These are phyloP conservation scores for Danaus plexippus DNA, from an alignment of 1,140 invertebrate genomes.

Conservation along the genomic window DNA sequence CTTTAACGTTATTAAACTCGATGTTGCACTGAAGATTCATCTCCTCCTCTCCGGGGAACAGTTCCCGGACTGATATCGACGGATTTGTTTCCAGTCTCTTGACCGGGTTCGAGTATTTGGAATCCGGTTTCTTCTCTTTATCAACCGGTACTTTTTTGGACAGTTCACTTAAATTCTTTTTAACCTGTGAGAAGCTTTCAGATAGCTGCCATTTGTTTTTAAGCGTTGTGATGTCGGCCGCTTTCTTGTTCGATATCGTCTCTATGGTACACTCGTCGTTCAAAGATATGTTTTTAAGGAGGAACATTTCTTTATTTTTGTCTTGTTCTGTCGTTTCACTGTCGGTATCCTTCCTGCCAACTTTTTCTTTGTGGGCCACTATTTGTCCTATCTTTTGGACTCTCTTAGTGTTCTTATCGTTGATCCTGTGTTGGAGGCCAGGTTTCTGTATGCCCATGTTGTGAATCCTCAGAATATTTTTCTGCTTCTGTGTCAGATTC, in stretches of 20 bases:
- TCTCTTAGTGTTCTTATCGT: constrained; percentile 60
- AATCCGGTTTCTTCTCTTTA: constrained; percentile 46
- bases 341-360: constrained; percentile 35
- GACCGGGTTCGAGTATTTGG: constrained; percentile 64
- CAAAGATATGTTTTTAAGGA: constrained; percentile 57
- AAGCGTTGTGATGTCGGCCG: constrained; percentile 59
- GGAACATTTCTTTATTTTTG: constrained; percentile 36
- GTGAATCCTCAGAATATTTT: constrained; percentile 56
- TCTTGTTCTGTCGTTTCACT: constrained; percentile 41
- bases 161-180: constrained; percentile 64
- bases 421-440: constrained; percentile 51
- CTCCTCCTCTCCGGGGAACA: constrained; percentile 85
- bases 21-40: constrained; percentile 82
- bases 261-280: constrained; percentile 70
- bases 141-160: constrained; percentile 58
- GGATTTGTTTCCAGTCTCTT: constrained; percentile 79
- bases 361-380: constrained; percentile 49
- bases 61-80: constrained; percentile 83
- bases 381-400: constrained; percentile 67
- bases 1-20: constrained; percentile 78
- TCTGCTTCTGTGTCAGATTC: constrained; percentile 59
- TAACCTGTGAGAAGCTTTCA: constrained; percentile 66
- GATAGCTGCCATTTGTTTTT: constrained; percentile 70
- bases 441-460: constrained; percentile 56
- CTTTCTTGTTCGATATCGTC: constrained; percentile 56